Evolutionary conservation across 2,797 vertebrate species (phyloP).

Genomic region (Fratercula arctica): DNA sequence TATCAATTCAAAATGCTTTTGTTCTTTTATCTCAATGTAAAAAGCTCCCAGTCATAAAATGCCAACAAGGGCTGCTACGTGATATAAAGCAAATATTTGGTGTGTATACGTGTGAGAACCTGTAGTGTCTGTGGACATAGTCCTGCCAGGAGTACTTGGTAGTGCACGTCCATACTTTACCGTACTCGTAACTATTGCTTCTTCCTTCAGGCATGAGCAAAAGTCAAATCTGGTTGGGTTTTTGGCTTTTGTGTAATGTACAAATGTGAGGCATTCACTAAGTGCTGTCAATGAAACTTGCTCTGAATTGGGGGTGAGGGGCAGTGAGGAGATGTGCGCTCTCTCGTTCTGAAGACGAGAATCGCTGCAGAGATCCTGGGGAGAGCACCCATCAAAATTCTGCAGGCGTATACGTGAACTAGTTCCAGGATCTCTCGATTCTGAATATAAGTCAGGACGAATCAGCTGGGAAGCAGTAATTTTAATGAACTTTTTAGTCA

Average conservation of each 20-base stretch:
- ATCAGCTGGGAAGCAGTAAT: background rate
- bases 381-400: background rate
- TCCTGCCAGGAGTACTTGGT: background rate
- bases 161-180: background rate
- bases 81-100: background rate
- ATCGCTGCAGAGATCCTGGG: background rate
- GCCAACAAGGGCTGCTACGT: rapidly evolving
- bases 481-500: background rate
- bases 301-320: background rate
- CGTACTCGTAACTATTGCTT: background rate
- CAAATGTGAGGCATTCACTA: background rate
- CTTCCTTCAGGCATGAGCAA: background rate
- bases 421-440: background rate
- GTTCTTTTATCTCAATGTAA: background rate
- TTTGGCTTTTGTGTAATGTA: too few species aligned
- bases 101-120: background rate
- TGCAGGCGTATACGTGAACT: background rate
- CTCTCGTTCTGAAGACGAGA: background rate
- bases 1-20: background rate
- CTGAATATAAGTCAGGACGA: background rate
- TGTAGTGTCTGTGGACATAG: background rate
- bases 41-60: background rate
- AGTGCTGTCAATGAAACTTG: background rate
- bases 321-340: background rate
- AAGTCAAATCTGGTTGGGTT: background rate